These are phyloP conservation scores for Noctua janthe DNA, from an alignment of 2,888 invertebrate genomes.

Conservation along the genomic window DNA sequence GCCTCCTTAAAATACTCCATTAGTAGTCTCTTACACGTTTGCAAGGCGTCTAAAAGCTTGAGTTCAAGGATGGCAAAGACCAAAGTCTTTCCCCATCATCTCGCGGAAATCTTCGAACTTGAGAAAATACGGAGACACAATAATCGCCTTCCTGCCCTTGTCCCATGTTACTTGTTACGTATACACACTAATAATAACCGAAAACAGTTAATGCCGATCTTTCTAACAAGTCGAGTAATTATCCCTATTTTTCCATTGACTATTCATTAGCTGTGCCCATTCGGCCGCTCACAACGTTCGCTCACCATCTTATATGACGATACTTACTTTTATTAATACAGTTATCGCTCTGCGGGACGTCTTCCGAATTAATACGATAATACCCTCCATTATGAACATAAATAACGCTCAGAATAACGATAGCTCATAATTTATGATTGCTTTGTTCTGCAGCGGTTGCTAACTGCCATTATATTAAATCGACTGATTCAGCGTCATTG, in stretches of 20 bases:
- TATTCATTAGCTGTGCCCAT: slow-evolving; percentile 22
- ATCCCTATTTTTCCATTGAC: slow-evolving; percentile 16
- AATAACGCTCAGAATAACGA: slow-evolving; percentile 46
- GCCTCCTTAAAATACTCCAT: neutral
- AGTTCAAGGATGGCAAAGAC: neutral
- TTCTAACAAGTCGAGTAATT: neutral
- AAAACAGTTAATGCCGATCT: neutral
- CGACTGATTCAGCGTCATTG: slow-evolving; percentile 15
- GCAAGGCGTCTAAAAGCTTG: neutral
- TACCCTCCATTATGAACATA: slow-evolving; percentile 43
- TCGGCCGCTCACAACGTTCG: slow-evolving; percentile 14
- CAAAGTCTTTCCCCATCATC: neutral
- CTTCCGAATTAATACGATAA: slow-evolving; percentile 49
- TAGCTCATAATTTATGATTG: slow-evolving; percentile 49
- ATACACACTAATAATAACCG: neutral
- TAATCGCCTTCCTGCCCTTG: neutral
- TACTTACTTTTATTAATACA: slow-evolving; percentile 29
- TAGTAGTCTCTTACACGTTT: neutral
- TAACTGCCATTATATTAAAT: slow-evolving; percentile 9
- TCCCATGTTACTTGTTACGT: neutral
- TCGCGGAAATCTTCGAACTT: neutral
- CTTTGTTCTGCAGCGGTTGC: slow-evolving; percentile 31
- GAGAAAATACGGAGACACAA: neutral
- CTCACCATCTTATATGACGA: slow-evolving; percentile 6
- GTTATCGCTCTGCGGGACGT: slow-evolving; percentile 33